Conservation (phyloP, 53 echinoderm and acorn worm genomes). For the Crossaster papposus region DNA sequence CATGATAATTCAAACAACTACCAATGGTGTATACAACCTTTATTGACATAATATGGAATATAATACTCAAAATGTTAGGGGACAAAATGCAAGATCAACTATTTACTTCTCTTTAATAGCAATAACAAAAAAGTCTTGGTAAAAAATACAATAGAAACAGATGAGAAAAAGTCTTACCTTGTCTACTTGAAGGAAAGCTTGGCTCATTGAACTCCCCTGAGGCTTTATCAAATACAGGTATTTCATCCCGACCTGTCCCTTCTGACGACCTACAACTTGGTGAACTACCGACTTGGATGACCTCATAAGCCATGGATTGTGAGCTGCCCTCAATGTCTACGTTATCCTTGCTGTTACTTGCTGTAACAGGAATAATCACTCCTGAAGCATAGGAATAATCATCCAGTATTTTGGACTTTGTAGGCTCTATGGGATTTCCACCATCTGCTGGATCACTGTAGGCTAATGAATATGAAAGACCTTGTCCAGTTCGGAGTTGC, state of each 20-base stretch:
- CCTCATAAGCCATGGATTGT: conserved; percentile 19
- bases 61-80: no score
- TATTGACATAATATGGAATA: no score
- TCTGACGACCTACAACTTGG: conserved; percentile 14
- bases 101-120: not conserved
- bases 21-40: no score
- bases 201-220: not conserved
- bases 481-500: conserved; percentile 22
- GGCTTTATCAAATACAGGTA: conserved; percentile 34
- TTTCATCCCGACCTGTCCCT: conserved; percentile 11
- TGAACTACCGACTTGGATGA: conserved; percentile 25
- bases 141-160: not conserved
- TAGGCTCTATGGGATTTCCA: not conserved
- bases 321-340: not conserved
- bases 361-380: conserved; percentile 26
- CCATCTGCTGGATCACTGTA: not conserved
- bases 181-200: not conserved
- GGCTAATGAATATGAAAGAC: conserved; percentile 16
- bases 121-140: not conserved
- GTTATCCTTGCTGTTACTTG: not conserved
- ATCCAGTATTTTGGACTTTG: not conserved
- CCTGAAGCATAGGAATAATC: conserved; percentile 46
- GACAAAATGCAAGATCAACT: not conserved
- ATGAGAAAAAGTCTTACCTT: not conserved
- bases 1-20: no score